A percentile compares a stretch with the other conserved stretches of the same genome.
Evolutionary conservation across 2,113 vertebrate species (phyloP).

Genomic region (Lethenteron camtschaticum): DNA sequence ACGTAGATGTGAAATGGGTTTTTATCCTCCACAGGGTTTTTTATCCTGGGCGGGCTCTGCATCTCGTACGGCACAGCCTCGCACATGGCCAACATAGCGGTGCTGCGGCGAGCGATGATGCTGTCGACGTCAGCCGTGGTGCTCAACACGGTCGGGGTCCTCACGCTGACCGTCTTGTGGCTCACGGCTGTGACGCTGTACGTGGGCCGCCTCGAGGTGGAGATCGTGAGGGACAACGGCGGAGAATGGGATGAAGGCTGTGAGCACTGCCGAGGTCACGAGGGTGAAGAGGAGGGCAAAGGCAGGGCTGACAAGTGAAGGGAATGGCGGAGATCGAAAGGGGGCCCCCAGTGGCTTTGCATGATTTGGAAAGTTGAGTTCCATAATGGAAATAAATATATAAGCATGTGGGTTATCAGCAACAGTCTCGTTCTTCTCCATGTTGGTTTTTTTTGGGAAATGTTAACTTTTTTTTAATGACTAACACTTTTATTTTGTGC

Average conservation of each 20-base stretch:
- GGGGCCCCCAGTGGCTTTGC: too few relatives aligned
- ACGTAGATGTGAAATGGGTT: not conserved
- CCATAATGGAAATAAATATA: too few relatives aligned
- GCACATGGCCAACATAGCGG: conserved; percentile 34
- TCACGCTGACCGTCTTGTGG: conserved; percentile 36
- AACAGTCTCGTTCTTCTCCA: too few relatives aligned
- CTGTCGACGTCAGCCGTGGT: conserved; percentile 32
- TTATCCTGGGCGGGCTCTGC: conserved; percentile 47
- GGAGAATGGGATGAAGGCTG: conserved; percentile 22
- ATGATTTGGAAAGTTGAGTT: too few relatives aligned
- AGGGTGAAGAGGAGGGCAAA: conserved; percentile 9
- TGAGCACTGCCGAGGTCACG: conserved; percentile 16
- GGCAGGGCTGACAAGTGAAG: conserved; percentile 18
- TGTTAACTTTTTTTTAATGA: too few relatives aligned
- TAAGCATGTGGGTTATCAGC: too few relatives aligned
- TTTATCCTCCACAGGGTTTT: conserved; percentile 34
- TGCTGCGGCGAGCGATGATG: conserved; percentile 43
- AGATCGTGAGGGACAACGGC: conserved; percentile 36
- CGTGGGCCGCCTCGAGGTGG: conserved; percentile 52
- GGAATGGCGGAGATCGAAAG: too few relatives aligned
- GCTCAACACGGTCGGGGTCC: conserved; percentile 25
- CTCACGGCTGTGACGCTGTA: conserved; percentile 59
- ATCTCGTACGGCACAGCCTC: conserved; percentile 41
- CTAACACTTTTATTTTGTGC: too few relatives aligned
- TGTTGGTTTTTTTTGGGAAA: too few relatives aligned